Conservation (phyloP, 1,140 invertebrate species). For the Halictus rubicundus region DNA sequence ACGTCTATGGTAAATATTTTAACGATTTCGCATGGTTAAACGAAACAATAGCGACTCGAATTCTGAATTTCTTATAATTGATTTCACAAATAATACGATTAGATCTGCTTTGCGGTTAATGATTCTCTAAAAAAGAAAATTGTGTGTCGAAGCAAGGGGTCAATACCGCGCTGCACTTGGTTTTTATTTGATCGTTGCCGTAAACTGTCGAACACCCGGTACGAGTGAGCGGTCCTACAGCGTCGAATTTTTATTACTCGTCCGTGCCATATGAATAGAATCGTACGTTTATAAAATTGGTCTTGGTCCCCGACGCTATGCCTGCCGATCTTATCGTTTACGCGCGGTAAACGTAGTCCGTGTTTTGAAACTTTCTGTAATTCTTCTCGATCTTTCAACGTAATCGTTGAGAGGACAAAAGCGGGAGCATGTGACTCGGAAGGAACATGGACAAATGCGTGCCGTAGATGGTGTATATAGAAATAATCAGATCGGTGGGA, state of each 20-base stretch:
- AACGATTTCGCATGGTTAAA: too few relatives aligned
- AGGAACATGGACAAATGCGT: not conserved
- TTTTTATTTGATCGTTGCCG: too few relatives aligned
- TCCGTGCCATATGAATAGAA: constrained; percentile 71
- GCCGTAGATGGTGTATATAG: constrained; percentile 1
- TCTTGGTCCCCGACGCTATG: constrained; percentile 1
- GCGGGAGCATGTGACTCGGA: not conserved
- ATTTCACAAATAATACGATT: too few relatives aligned
- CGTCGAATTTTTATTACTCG: constrained; percentile 57
- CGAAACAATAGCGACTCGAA: too few relatives aligned
- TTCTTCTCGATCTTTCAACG: not conserved
- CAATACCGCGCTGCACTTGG: too few relatives aligned
- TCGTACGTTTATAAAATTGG: constrained; percentile 62
- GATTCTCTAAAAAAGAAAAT: too few relatives aligned
- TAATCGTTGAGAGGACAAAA: not conserved
- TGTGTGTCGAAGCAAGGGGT: too few relatives aligned
- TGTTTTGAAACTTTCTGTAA: not conserved
- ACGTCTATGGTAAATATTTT: too few relatives aligned
- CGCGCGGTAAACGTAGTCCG: not conserved
- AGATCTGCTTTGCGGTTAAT: too few relatives aligned
- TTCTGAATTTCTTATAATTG: too few relatives aligned
- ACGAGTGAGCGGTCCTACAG: constrained; percentile 12
- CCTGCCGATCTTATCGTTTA: not conserved
- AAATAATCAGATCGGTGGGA: constrained; percentile 17
- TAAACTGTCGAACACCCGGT: too few relatives aligned